Percentiles rank a stretch among this genome's conserved stretches.
Conservation (phyloP, 2,797 vertebrate species). For the Coracias cyanogaster region DNA sequence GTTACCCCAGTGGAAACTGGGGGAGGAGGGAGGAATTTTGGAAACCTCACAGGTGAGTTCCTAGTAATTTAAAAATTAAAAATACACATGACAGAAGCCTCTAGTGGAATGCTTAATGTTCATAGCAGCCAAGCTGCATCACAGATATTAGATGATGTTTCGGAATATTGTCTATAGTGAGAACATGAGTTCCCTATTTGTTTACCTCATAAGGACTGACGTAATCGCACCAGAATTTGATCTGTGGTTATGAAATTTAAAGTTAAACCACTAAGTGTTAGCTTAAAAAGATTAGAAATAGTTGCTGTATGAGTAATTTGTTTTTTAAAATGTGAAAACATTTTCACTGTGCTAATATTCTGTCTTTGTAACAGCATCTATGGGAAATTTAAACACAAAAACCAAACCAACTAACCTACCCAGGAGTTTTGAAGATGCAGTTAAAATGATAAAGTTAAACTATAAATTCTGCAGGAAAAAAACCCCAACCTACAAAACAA, state of each 20-base stretch:
- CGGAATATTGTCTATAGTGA: not conserved
- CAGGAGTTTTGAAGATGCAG: not conserved
- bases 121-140: not conserved
- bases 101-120: not conserved
- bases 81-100: not conserved
- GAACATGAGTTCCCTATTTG: not conserved
- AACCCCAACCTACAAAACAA: too few species aligned
- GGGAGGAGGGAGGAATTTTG: not conserved
- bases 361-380: not conserved
- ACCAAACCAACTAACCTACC: too few species aligned
- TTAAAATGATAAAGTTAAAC: not conserved
- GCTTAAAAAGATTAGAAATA: not conserved
- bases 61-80: not conserved
- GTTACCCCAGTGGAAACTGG: not conserved
- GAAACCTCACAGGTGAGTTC: not conserved
- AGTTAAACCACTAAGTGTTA: not conserved
- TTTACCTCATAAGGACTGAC: not conserved
- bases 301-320: not conserved
- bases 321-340: not conserved
- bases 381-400: not conserved
- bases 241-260: not conserved
- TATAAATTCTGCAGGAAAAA: not conserved
- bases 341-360: not conserved
- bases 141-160: not conserved
- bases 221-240: not conserved